phyloP scores from a whole-genome alignment of 92 coral and sea anemone species.

The Zoanthus sansibaricus region DNA sequence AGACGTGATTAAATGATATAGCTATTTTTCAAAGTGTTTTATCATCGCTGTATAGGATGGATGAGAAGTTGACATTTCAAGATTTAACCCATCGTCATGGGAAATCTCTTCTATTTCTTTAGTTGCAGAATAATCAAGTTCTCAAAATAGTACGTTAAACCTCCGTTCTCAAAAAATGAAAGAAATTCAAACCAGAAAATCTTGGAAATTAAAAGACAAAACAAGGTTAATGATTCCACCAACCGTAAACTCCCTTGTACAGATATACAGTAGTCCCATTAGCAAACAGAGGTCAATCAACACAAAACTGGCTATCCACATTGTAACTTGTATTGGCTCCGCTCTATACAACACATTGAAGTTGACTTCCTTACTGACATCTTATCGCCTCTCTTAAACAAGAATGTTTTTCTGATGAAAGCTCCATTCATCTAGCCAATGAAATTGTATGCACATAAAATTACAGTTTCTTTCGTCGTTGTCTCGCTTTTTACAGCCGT shows the following conservation, averaged over 20 bases:
- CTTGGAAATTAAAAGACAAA: constrained; percentile 33
- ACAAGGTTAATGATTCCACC: constrained; percentile 54
- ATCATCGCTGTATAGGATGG: no score
- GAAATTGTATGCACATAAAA: constrained; percentile 40
- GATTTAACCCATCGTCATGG: no score
- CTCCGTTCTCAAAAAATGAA: constrained; percentile 52
- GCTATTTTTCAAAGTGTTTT: no score
- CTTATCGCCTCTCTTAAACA: constrained; percentile 43
- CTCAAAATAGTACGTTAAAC: not conserved
- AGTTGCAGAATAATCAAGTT: no score
- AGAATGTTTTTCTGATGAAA: constrained; percentile 40
- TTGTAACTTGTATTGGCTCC: constrained; percentile 55
- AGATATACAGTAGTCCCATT: constrained; percentile 35
- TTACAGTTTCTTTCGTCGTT: constrained; percentile 61
- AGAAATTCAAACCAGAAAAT: constrained; percentile 42
- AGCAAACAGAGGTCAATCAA: constrained; percentile 55
- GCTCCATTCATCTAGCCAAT: constrained; percentile 40
- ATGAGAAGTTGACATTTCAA: no score
- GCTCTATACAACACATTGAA: constrained; percentile 49
- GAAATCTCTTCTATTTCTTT: no score
- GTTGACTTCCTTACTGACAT: constrained; percentile 44
- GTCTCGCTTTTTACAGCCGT: constrained; percentile 51
- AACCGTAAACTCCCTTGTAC: constrained; percentile 55
- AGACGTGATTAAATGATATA: no score
- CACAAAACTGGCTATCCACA: constrained; percentile 37